A percentile compares a stretch with the other conserved stretches of the same genome.
These are phyloP conservation scores for Crotophaga sulcirostris DNA, from an alignment of 2,113 vertebrate species.

Conservation along the genomic window DNA sequence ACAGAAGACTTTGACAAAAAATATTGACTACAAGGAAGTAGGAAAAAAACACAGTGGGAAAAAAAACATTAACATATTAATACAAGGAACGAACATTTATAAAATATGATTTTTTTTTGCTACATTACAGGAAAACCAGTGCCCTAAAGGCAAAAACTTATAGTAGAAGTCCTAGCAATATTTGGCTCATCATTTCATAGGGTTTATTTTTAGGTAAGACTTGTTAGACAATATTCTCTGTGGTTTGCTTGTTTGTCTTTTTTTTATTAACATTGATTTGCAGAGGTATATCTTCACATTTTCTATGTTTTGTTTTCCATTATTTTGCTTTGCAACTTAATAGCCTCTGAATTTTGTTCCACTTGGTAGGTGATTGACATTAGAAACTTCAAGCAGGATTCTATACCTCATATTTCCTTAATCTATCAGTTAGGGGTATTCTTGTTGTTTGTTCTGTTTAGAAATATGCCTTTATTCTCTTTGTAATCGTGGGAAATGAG, in stretches of 20 bases:
- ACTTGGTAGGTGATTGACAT: conserved; percentile 13
- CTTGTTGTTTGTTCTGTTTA: background rate
- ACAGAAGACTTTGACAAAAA: background rate
- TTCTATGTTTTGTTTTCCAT: background rate
- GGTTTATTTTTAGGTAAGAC: background rate
- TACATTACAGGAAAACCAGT: background rate
- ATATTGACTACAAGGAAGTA: background rate
- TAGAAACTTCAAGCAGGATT: background rate
- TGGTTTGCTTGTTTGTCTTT: background rate
- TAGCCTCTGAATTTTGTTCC: background rate
- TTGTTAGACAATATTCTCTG: background rate
- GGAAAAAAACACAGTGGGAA: background rate
- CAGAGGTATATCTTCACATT: background rate
- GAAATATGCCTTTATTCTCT: background rate
- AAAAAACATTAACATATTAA: background rate
- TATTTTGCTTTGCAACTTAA: background rate
- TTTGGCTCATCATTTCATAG: background rate
- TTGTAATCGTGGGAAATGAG: background rate
- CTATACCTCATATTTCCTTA: background rate
- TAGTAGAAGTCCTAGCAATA: background rate
- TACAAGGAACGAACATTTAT: background rate
- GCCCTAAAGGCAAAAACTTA: background rate
- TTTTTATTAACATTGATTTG: background rate
- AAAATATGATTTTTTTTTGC: background rate
- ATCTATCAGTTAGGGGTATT: background rate